These are phyloP conservation scores for Lathronympha strigana DNA, from an alignment of 2,888 invertebrate species.

Conservation along the genomic window DNA sequence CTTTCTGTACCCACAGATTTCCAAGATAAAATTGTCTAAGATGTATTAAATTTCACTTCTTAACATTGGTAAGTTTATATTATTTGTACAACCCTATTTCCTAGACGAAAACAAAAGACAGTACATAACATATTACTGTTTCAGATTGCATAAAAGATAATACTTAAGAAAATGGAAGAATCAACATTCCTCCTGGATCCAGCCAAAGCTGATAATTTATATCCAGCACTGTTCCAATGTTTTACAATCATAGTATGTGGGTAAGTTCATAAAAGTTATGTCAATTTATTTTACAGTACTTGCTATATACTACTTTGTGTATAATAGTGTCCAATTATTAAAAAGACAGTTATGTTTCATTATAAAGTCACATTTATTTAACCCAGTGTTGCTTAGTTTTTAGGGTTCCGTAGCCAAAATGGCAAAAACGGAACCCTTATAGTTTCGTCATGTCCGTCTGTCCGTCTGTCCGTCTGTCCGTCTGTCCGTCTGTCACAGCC, in stretches of 20 bases:
- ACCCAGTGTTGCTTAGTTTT: too few species aligned
- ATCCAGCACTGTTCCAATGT: slow-evolving; percentile 95
- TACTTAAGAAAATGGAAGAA: slow-evolving; percentile 52
- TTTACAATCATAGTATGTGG: slow-evolving; percentile 96
- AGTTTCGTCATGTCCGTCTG: too few species aligned
- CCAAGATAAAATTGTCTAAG: neutral
- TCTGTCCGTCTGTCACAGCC: too few species aligned
- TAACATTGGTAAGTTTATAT: slow-evolving; percentile 15
- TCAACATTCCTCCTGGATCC: slow-evolving; percentile 49
- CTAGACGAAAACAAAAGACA: neutral
- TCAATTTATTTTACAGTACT: neutral
- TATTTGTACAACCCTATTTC: neutral
- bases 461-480: too few species aligned
- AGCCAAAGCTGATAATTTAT: slow-evolving; percentile 89
- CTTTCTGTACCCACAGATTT: neutral
- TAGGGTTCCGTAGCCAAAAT: too few species aligned
- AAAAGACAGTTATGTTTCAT: too few species aligned
- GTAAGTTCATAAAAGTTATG: slow-evolving; percentile 79
- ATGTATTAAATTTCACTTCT: neutral
- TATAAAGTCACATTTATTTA: too few species aligned
- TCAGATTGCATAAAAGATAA: slow-evolving; percentile 13
- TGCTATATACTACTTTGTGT: slow-evolving; percentile 35
- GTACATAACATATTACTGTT: neutral
- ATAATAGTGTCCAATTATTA: too few species aligned
- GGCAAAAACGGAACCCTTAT: too few species aligned